Conservation (phyloP, 2,888 invertebrate species). For the Diaphora mendica region DNA sequence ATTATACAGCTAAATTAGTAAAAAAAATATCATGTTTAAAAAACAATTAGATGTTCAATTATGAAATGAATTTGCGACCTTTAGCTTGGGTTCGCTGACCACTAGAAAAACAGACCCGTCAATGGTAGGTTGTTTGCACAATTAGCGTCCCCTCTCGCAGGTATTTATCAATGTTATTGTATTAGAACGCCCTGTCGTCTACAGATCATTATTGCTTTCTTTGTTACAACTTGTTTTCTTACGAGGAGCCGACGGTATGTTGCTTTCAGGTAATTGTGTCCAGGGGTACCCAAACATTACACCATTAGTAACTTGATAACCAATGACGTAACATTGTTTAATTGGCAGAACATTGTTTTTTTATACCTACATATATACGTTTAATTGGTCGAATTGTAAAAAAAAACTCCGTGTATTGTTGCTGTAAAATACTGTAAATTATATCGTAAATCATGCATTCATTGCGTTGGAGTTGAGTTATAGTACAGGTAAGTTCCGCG, state of each 20-base stretch:
- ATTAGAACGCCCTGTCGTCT: conserved; percentile 57
- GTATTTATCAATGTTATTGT: conserved; percentile 53
- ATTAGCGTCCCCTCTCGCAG: conserved; percentile 59
- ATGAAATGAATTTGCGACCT: background rate
- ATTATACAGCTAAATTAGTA: no score
- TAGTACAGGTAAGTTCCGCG: conserved; percentile 63
- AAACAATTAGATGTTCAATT: background rate
- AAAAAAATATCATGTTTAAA: background rate
- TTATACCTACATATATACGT: no score
- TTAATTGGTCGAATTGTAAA: no score
- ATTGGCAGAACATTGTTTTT: background rate
- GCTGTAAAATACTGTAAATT: conserved; percentile 40
- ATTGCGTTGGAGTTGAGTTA: conserved; percentile 27
- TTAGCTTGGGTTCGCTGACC: background rate
- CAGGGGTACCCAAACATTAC: conserved; percentile 28
- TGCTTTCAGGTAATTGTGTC: conserved; percentile 40
- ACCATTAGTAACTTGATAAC: conserved; percentile 31
- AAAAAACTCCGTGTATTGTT: conserved; percentile 26
- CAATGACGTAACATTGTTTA: conserved; percentile 15
- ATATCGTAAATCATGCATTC: conserved; percentile 50
- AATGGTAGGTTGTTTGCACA: conserved; percentile 57
- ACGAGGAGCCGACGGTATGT: conserved; percentile 16
- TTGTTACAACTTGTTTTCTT: conserved; percentile 30
- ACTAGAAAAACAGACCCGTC: background rate
- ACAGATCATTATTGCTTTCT: conserved; percentile 55